Evolutionary conservation across 2,113 vertebrate genomes (phyloP), one percentile per base, ranked within the genome.

Genomic region (Paradisaea rubra): DNA sequence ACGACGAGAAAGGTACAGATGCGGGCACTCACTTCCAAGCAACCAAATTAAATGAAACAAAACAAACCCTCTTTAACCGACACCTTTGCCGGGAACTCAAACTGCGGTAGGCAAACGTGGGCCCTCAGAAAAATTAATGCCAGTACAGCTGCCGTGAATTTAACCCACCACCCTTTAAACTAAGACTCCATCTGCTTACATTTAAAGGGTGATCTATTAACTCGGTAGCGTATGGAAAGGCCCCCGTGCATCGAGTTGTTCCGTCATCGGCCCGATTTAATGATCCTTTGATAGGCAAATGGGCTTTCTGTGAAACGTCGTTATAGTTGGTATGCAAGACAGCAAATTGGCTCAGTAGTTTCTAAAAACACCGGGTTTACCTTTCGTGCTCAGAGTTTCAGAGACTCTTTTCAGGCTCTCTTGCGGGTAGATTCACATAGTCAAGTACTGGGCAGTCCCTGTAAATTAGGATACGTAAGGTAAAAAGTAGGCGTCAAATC

Each of bases 1-100:
- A 99, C 93, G 99, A 99, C 70, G 99, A 99, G 89, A 99, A 99
- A 99, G 99, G 99, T 99, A 98, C 45, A n/a, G 88, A 76, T 28
- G 54, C 17, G 54, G 63, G 24, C n/a, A 13, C 11, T 28, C 14
- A 2, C 56, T 45, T 83, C 28, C 57, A 81, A 76, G 50, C 90
- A 54, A 63, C 8, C 22, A 17, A 89, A 93, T 69, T 21, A 35
- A 87, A 30, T 1, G 12, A 74, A 81, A 74, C 52, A 44, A 65
- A 86, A 0, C 45, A 53, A 83, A 10, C 17, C 18, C 86, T 31
- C 11, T 60, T 82, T 93, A 84, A 30, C 3, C 28, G 78, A 44
- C 37, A 37, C 53, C 16, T 90, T 59, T 60, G 33, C 39, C 3
- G 24, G 24, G 71, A 82, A 24, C 57, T 89, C 54, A 30, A 10